Evolutionary conservation across 2,888 invertebrate genomes (phyloP).

Genomic region (Lochmaea capreae): DNA sequence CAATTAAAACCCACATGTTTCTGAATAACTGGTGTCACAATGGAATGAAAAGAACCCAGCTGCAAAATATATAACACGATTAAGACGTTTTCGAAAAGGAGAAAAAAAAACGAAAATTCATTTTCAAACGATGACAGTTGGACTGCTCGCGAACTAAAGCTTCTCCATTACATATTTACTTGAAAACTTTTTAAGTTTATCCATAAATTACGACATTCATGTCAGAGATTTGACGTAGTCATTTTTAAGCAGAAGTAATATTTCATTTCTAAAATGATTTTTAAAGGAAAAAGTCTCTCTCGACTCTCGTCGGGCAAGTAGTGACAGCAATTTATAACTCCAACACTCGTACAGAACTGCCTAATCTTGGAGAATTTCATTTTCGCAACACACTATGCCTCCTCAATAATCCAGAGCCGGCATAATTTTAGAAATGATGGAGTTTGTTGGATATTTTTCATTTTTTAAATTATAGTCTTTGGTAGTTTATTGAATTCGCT

Average conservation of each 20-base stretch:
- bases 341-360: conserved; percentile 31
- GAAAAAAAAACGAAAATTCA: background rate
- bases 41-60: too few relatives aligned
- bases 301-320: conserved; percentile 14
- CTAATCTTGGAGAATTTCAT: conserved; percentile 35
- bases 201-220: conserved; percentile 35
- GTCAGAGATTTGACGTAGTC: conserved; percentile 35
- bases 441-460: too few relatives aligned
- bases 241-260: conserved; percentile 37
- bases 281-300: conserved; percentile 31
- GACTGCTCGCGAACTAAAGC: conserved; percentile 12
- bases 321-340: conserved; percentile 37
- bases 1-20: too few relatives aligned
- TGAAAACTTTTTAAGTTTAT: conserved; percentile 32
- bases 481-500: too few relatives aligned
- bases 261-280: conserved; percentile 34
- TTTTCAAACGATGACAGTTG: conserved; percentile 3
- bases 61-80: background rate
- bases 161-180: conserved; percentile 28
- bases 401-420: conserved; percentile 12
- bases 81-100: background rate
- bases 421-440: background rate
- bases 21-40: too few relatives aligned
- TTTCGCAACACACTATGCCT: conserved; percentile 23
- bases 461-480: too few relatives aligned